These are phyloP conservation scores for Notodonta ziczac DNA, from an alignment of 2,888 invertebrate genomes.

Conservation along the genomic window DNA sequence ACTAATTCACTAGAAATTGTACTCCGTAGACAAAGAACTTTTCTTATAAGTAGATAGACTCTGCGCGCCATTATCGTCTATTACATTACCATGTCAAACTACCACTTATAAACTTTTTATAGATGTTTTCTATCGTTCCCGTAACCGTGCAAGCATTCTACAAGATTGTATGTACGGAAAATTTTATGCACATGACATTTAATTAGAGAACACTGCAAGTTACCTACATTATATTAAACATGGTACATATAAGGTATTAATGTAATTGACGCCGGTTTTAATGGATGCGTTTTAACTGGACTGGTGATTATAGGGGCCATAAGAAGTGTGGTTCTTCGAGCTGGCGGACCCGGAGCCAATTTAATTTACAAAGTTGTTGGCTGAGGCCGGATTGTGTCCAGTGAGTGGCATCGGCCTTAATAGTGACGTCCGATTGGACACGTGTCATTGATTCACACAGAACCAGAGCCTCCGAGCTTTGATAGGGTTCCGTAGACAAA, in stretches of 20 bases:
- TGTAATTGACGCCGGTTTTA: conserved; percentile 80
- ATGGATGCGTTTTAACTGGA: conserved; percentile 71
- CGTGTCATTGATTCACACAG: conserved; percentile 56
- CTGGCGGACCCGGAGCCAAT: conserved; percentile 69
- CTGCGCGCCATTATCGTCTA: conserved; percentile 19
- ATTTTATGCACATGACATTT: conserved; percentile 69
- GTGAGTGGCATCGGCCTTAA: conserved; percentile 53
- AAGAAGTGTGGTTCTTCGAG: conserved; percentile 73
- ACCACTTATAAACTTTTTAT: conserved; percentile 49
- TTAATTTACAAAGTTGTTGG: conserved; percentile 80
- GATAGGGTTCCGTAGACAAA: not conserved
- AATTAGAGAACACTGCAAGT: conserved; percentile 65
- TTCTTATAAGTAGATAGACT: conserved; percentile 9
- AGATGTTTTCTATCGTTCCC: conserved; percentile 50
- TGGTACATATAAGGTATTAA: conserved; percentile 72
- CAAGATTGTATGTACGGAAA: conserved; percentile 64
- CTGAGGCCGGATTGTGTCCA: conserved; percentile 64
- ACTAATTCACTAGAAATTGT: conserved; percentile 7
- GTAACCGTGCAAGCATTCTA: conserved; percentile 60
- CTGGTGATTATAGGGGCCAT: conserved; percentile 69
- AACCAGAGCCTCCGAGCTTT: conserved; percentile 24
- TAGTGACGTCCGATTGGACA: conserved; percentile 61
- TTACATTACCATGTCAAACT: conserved; percentile 37
- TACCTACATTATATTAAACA: conserved; percentile 61
- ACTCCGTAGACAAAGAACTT: not conserved